phyloP scores from a whole-genome alignment of 1,140 invertebrate genomes.

The Magallana gigas region DNA sequence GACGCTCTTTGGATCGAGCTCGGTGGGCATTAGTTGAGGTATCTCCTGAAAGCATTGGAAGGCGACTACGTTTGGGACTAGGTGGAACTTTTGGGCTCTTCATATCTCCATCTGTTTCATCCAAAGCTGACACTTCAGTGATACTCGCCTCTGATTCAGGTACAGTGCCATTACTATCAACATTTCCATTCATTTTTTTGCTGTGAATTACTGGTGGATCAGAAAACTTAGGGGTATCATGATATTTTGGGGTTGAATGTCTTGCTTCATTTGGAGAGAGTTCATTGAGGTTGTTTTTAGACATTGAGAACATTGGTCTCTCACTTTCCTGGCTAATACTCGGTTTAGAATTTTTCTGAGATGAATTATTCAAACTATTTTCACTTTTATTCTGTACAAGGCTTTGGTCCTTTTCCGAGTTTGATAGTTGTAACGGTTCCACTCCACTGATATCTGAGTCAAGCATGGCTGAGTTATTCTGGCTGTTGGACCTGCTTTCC shows the following conservation, averaged over 20 bases:
- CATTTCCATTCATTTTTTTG: background rate
- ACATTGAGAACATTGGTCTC: background rate
- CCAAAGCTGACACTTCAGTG: conserved; percentile 13
- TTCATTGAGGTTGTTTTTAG: conserved; percentile 16
- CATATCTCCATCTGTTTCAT: conserved; percentile 1
- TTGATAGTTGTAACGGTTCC: conserved; percentile 1
- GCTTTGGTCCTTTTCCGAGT: conserved; percentile 26
- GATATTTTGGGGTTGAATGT: conserved; percentile 33
- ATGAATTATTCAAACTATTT: background rate
- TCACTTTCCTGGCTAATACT: background rate
- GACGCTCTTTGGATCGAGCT: conserved; percentile 20
- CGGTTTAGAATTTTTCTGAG: background rate
- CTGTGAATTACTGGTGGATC: background rate
- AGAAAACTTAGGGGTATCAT: conserved; percentile 22
- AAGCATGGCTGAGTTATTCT: background rate
- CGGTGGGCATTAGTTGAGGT: background rate
- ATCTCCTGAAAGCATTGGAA: conserved; percentile 35
- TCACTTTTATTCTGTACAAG: background rate
- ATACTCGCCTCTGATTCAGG: conserved; percentile 21
- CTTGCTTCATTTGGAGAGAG: conserved; percentile 15
- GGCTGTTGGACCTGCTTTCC: background rate
- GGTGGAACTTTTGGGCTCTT: conserved; percentile 34
- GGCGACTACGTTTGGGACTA: conserved; percentile 38
- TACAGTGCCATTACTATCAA: background rate
- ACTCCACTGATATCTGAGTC: conserved; percentile 40